These are phyloP conservation scores for Scomberomorus guttatus DNA, from an alignment of 2,797 vertebrate genomes.

Conservation along the genomic window DNA sequence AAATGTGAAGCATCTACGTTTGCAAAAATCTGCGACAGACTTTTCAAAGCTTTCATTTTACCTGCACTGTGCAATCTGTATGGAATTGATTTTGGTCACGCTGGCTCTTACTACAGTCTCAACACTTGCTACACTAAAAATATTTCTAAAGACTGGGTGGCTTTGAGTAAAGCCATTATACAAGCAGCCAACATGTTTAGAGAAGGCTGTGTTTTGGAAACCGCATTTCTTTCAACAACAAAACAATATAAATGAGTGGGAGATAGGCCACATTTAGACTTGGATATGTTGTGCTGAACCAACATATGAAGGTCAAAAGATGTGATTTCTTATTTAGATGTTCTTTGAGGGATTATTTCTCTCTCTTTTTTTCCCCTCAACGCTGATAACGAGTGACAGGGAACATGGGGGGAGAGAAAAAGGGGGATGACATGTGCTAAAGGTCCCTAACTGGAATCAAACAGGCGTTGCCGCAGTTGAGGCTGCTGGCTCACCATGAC, in stretches of 20 bases:
- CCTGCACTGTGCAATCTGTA: slow-evolving; percentile 18
- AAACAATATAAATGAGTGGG: background rate
- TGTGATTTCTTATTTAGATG: background rate
- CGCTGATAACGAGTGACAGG: slow-evolving; percentile 29
- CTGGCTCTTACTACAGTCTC: slow-evolving; percentile 17
- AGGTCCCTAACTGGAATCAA: slow-evolving; percentile 51
- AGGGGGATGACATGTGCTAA: slow-evolving; percentile 38
- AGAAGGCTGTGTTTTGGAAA: background rate
- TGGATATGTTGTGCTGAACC: background rate
- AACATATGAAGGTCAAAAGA: slow-evolving; percentile 25
- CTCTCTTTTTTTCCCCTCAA: slow-evolving; percentile 9
- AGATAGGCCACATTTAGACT: slow-evolving; percentile 1
- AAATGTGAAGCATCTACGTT: slow-evolving; percentile 49
- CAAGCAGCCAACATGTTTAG: background rate
- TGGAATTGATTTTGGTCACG: slow-evolving; percentile 22
- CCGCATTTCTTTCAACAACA: background rate
- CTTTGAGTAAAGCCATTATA: slow-evolving; percentile 14
- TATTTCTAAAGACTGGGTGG: background rate
- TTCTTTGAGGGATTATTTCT: slow-evolving; percentile 9
- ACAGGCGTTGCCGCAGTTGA: slow-evolving; percentile 46
- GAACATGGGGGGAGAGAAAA: slow-evolving; percentile 11
- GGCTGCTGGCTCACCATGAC: slow-evolving; percentile 55
- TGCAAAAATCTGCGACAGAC: slow-evolving; percentile 36
- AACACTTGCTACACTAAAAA: background rate
- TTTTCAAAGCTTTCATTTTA: slow-evolving; percentile 48